phyloP scores from a whole-genome alignment of 2,888 invertebrate genomes.

The Diadromus collaris region DNA sequence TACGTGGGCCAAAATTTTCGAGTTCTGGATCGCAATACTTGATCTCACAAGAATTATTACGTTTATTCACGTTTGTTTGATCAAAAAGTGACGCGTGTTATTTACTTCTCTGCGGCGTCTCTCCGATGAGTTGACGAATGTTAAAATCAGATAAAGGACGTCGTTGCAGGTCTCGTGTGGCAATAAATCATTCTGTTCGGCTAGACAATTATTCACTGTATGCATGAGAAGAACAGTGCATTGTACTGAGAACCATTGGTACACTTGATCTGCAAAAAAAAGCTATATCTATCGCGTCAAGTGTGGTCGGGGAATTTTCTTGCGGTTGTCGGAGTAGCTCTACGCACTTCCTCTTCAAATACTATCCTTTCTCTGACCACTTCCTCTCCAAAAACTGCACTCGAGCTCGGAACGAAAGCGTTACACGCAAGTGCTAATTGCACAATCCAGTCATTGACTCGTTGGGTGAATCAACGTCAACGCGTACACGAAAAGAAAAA shows the following conservation, averaged over 20 bases:
- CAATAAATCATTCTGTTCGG: background rate
- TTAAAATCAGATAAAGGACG: background rate
- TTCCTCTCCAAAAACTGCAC: background rate
- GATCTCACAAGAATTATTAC: background rate
- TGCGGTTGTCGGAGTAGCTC: background rate
- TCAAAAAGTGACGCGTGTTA: background rate
- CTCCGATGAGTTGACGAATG: background rate
- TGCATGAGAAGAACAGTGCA: background rate
- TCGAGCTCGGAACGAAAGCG: background rate
- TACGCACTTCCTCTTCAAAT: background rate
- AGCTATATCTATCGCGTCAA: background rate
- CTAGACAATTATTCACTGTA: background rate
- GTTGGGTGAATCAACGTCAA: background rate
- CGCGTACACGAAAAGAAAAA: background rate
- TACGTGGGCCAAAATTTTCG: background rate
- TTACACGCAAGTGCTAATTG: background rate
- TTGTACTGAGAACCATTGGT: background rate
- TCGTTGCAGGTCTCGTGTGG: background rate
- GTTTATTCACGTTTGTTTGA: constrained; percentile 3
- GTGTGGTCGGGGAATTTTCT: constrained; percentile 6
- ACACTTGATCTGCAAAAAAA: background rate
- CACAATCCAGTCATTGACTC: background rate
- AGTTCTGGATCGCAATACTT: background rate
- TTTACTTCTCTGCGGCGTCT: background rate
- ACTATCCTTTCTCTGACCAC: background rate